Conservation (phyloP, 2,113 vertebrate species). For the Caranx ignobilis region DNA sequence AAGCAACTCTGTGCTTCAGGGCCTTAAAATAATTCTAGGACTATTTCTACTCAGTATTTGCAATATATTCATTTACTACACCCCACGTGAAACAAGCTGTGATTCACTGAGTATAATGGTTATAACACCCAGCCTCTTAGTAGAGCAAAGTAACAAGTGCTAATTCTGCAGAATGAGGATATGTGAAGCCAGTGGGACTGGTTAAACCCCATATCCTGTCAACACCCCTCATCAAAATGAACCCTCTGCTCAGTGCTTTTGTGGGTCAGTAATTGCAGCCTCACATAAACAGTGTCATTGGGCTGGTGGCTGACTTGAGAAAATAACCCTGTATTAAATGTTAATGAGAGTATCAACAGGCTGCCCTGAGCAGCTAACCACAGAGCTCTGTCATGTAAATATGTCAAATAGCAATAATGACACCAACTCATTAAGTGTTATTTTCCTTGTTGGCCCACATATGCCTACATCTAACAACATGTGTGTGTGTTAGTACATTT, state of each 20-base stretch:
- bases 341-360: neutral
- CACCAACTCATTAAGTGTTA: neutral
- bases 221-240: slow-evolving; percentile 4
- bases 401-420: neutral
- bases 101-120: too few relatives aligned
- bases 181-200: neutral
- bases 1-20: too few relatives aligned
- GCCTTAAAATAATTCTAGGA: too few relatives aligned
- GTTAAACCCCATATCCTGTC: neutral
- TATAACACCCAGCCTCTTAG: too few relatives aligned
- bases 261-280: slow-evolving; percentile 33
- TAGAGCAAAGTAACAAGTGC: neutral
- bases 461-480: neutral
- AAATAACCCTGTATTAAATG: neutral
- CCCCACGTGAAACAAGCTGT: too few relatives aligned
- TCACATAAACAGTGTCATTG: neutral
- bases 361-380: neutral
- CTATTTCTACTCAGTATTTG: too few relatives aligned
- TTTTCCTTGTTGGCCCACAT: slow-evolving; percentile 28
- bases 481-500: neutral
- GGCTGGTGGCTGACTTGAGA: neutral
- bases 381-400: neutral
- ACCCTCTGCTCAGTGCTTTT: slow-evolving; percentile 9
- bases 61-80: too few relatives aligned
- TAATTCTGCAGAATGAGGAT: neutral